phyloP scores from a whole-genome alignment of 2,113 vertebrate genomes.

The Passer domesticus region DNA sequence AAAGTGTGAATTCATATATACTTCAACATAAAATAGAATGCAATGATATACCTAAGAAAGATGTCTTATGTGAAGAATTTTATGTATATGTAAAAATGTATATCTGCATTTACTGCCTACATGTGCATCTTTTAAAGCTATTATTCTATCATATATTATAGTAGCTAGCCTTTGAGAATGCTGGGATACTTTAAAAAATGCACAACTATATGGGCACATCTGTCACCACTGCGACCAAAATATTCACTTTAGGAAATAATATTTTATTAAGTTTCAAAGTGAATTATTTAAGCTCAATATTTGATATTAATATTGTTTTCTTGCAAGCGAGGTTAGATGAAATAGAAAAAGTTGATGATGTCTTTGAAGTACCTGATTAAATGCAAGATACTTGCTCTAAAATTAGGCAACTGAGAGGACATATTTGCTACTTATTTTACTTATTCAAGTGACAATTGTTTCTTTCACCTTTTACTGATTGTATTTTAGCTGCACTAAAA shows the following conservation, averaged over 20 bases:
- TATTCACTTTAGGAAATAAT: conserved; percentile 76
- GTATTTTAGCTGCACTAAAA: background rate
- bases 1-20: background rate
- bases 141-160: background rate
- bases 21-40: background rate
- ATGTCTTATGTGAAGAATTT: background rate
- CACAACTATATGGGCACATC: background rate
- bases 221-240: conserved; percentile 55
- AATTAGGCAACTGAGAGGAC: conserved; percentile 30
- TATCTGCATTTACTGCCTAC: background rate
- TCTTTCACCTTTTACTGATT: conserved; percentile 56
- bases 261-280: conserved; percentile 80
- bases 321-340: conserved; percentile 66
- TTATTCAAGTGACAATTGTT: conserved; percentile 44
- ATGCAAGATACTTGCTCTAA: conserved; percentile 59
- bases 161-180: background rate
- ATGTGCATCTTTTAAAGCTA: background rate
- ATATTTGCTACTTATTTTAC: conserved; percentile 49
- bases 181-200: background rate
- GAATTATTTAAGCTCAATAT: conserved; percentile 75
- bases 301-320: conserved; percentile 72
- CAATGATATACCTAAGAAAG: background rate
- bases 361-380: conserved; percentile 82
- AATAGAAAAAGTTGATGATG: conserved; percentile 67
- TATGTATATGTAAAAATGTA: background rate